Base-by-base conservation (phyloP, 2,797 vertebrate species). In the Cottoperca gobio region DNA sequence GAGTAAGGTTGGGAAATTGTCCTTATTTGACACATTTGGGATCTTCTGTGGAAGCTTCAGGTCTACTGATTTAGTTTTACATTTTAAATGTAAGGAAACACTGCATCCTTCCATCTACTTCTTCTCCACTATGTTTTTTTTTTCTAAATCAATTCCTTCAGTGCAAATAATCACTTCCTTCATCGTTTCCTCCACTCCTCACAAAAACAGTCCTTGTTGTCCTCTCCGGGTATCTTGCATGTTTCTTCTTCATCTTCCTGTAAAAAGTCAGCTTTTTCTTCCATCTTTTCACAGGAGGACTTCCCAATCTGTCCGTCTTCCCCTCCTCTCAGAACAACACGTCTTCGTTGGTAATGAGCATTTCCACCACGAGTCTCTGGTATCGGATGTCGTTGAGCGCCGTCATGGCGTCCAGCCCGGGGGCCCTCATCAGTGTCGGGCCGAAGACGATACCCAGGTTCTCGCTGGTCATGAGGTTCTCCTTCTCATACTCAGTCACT, bases 401-500 rank as follows among this genome's bases (percentile, higher is more conserved):
- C 0, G 97, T 98, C 97, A 99, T 99, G 14, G 97, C 97, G 3
- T 99, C 98, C 76, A 97, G 95, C 72, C 96, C 97, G 0, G 98
- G 97, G 0, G 98, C 97, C 59, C 98, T 95, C 98, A 99, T 99
- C n/a, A 99, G 94, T 1, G 98, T 99, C 13, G 98, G 98, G 58
- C 98, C 98, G 28, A 99, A 99, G 70, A 99, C 98, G 9, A 99
- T 99, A 58, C 98, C 98, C 64, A 99, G 95, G 89, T 99, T 99
- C 91, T 99, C 98, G 6, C 97, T 97, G 71, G 96, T 96, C 98
- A 99, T 99, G 70, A 99, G 95, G 89, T 99, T 99, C 52, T 99
- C 97, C 89, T 99, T 99, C 85, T 98, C 97, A 0, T 95, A 94
- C 72, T 98, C 96, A 0, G 96, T 99, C 78, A 99, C 97, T 90